Conservation (phyloP, 2,113 vertebrate species). For the Microtus richardsoni region DNA sequence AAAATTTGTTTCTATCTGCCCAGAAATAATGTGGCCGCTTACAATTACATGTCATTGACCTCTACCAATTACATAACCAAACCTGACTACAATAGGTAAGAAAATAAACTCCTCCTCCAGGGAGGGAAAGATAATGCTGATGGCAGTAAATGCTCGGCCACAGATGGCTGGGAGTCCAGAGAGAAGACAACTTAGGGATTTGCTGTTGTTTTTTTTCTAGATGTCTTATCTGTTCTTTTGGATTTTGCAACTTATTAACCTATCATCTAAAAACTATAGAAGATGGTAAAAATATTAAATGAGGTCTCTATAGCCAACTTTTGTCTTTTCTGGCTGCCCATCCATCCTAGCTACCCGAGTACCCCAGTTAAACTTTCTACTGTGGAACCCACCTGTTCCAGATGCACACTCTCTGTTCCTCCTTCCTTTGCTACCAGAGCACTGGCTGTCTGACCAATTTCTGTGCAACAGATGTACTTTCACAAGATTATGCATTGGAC, state of each 20-base stretch:
- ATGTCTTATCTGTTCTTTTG: conserved; percentile 31
- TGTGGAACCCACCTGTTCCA: not conserved
- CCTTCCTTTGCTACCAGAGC: not conserved
- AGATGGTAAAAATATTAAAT: conserved; percentile 29
- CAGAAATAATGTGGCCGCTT: not conserved
- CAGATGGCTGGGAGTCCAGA: not conserved
- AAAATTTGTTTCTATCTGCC: not conserved
- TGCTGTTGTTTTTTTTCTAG: not conserved
- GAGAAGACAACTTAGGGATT: not conserved
- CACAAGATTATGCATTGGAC: conserved; percentile 27
- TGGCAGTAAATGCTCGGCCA: not conserved
- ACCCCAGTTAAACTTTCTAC: not conserved
- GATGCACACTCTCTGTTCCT: not conserved
- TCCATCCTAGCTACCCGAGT: not conserved
- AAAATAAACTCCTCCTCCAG: not conserved
- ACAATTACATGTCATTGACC: not conserved
- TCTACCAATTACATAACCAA: not conserved
- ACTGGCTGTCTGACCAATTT: not conserved
- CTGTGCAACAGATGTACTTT: not conserved
- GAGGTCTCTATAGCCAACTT: not conserved
- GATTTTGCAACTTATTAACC: conserved; percentile 9
- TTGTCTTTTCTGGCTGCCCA: not conserved
- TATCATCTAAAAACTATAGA: not conserved
- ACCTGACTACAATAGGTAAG: not conserved
- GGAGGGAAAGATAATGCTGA: not conserved